phyloP scores from a whole-genome alignment of 1,140 invertebrate genomes.

The Sarcophaga bullata region DNA sequence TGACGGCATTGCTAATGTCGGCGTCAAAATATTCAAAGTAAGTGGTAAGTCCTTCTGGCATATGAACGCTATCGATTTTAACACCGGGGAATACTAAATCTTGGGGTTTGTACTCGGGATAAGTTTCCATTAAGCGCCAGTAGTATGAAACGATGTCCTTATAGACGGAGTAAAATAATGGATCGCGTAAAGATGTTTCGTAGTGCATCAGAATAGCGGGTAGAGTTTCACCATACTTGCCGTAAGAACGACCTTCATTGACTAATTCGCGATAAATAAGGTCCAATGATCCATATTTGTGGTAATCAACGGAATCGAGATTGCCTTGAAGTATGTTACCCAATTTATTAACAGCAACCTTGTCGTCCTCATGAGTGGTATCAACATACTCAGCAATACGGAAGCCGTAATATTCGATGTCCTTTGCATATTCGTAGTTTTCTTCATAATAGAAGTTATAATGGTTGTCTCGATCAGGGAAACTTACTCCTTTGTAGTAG shows the following conservation, averaged over 20 bases:
- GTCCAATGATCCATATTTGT: conserved; percentile 67
- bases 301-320: conserved; percentile 67
- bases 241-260: conserved; percentile 60
- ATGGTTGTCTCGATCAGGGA: conserved; percentile 71
- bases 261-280: conserved; percentile 63
- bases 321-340: conserved; percentile 70
- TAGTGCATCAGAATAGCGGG: conserved; percentile 69
- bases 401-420: conserved; percentile 68
- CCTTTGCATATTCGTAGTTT: conserved; percentile 66
- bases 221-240: conserved; percentile 62
- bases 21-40: conserved; percentile 78
- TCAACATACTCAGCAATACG: conserved; percentile 75
- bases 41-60: conserved; percentile 73
- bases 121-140: conserved; percentile 68
- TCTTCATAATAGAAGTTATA: conserved; percentile 67
- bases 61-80: conserved; percentile 71
- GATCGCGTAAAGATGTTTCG: conserved; percentile 73
- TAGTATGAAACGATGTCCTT: conserved; percentile 72
- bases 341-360: conserved; percentile 68
- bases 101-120: conserved; percentile 67
- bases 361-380: conserved; percentile 66
- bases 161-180: conserved; percentile 74
- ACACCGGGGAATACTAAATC: conserved; percentile 74
- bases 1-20: conserved; percentile 75
- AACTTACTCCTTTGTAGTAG: conserved; percentile 72